A percentile compares a stretch with the other conserved stretches of the same genome.
Evolutionary conservation across 2,113 vertebrate genomes (phyloP).

Genomic region (Isurus oxyrinchus): DNA sequence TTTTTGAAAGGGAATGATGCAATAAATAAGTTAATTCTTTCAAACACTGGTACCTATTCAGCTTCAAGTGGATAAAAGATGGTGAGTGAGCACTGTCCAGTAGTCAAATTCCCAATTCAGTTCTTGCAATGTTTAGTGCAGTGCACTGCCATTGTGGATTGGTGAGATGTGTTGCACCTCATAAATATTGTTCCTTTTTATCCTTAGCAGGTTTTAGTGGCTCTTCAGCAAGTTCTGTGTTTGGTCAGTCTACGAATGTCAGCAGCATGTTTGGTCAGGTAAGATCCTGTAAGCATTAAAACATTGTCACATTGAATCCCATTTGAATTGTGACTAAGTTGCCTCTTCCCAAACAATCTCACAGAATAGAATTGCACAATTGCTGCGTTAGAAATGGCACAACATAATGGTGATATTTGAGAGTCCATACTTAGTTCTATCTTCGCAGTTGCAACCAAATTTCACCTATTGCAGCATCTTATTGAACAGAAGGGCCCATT

Average conservation of each 20-base stretch:
- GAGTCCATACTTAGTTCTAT: neutral
- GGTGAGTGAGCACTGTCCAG: neutral
- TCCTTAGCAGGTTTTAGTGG: conserved; percentile 70
- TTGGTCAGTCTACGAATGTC: conserved; percentile 69
- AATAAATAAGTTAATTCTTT: neutral
- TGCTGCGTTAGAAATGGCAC: neutral
- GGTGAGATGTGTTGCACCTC: neutral
- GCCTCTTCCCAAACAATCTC: neutral
- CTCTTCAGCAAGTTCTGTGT: conserved; percentile 64
- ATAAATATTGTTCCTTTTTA: conserved; percentile 37
- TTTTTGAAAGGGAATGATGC: neutral
- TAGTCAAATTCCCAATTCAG: neutral
- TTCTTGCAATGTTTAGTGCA: neutral
- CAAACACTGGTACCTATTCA: no score
- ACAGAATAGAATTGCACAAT: neutral
- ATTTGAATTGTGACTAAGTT: neutral
- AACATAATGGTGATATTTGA: neutral
- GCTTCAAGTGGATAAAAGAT: neutral
- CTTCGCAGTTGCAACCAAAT: neutral
- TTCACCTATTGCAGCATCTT: neutral
- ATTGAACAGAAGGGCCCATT: neutral
- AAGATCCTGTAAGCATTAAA: conserved; percentile 40
- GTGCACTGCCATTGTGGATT: neutral
- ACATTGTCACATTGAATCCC: neutral
- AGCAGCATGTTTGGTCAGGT: conserved; percentile 85